Evolutionary conservation across 2,888 invertebrate species (phyloP).

Genomic region (Drosophila cognata): DNA sequence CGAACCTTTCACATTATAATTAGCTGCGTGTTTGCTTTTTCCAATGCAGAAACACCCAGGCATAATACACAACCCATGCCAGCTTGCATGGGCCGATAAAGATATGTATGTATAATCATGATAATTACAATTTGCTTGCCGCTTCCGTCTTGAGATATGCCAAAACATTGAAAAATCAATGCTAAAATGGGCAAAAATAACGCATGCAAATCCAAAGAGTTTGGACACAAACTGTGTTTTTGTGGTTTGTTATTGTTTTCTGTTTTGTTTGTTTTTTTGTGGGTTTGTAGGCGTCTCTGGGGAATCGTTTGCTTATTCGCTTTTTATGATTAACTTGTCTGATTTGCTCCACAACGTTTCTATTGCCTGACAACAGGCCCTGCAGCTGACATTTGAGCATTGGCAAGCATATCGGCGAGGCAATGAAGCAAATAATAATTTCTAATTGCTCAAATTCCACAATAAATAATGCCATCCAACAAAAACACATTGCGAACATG

Average conservation of each 20-base stretch:
- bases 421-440: conserved; percentile 73
- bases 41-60: conserved; percentile 3
- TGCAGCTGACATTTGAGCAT: conserved; percentile 33
- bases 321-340: conserved; percentile 10
- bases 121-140: conserved; percentile 50
- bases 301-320: conserved; percentile 16
- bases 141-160: conserved; percentile 56
- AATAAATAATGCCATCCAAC: conserved; percentile 29
- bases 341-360: conserved; percentile 1
- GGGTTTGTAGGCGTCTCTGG: conserved; percentile 45
- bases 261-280: conserved; percentile 22
- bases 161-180: conserved; percentile 40
- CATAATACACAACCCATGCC: conserved; percentile 23
- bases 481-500: conserved; percentile 39
- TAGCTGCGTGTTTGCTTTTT: conserved; percentile 35
- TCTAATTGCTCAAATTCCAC: conserved; percentile 78
- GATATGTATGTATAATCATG: conserved; percentile 47
- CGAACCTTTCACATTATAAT: conserved; percentile 50
- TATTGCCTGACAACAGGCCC: conserved; percentile 3
- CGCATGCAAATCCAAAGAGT: conserved; percentile 57
- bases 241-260: conserved; percentile 6
- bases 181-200: conserved; percentile 27
- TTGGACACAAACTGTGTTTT: conserved; percentile 48
- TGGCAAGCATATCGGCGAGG: conserved; percentile 22
- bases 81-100: conserved; percentile 20